Conservation (phyloP, 2,888 invertebrate species). For the Dolichopus griseipennis region DNA sequence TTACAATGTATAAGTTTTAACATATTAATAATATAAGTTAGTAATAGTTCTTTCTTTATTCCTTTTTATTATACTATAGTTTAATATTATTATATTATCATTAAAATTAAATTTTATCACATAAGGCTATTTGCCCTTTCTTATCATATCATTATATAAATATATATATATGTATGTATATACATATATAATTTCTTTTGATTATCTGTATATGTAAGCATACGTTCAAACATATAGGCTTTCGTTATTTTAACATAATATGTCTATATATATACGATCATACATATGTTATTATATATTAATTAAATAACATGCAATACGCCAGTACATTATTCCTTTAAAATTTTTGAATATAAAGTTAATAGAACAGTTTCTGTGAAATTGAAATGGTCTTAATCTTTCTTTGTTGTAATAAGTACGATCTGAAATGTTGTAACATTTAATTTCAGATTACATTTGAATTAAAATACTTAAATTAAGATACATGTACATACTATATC, state of each 20-base stretch:
- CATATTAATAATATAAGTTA: no score
- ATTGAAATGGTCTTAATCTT: no score
- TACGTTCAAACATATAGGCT: not conserved
- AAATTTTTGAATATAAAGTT: not conserved
- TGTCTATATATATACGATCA: not conserved
- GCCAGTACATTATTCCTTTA: not conserved
- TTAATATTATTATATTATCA: no score
- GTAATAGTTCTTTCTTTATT: no score
- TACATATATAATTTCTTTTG: not conserved
- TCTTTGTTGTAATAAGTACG: no score
- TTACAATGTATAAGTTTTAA: no score
- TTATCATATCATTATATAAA: slow-evolving; percentile 12
- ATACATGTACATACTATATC: no score
- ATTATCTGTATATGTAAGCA: not conserved
- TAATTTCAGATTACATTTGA: no score
- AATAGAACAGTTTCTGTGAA: not conserved
- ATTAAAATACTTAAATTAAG: no score
- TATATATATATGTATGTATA: not conserved
- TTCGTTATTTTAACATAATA: not conserved
- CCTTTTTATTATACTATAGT: no score
- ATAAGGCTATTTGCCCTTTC: slow-evolving; percentile 17
- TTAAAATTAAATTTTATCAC: not conserved
- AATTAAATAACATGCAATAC: not conserved
- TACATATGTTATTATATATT: not conserved
- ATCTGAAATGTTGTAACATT: no score